Conservation (phyloP, 2,797 vertebrate species). For the Hypotaenidia okinawae region DNA sequence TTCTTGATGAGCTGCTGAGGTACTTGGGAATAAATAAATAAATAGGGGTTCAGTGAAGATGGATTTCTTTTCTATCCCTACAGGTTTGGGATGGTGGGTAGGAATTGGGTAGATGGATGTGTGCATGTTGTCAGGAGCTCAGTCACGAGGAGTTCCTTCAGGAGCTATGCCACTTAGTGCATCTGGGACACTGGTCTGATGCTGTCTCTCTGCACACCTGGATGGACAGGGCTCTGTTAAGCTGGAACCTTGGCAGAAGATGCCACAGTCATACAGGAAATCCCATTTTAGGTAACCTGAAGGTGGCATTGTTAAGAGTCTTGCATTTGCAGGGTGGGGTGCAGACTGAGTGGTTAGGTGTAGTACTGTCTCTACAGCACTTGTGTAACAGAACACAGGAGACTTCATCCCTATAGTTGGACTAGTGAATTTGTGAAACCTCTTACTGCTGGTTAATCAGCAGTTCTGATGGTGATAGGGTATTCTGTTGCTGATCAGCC, state of each 20-base stretch:
- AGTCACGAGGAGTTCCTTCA: neutral
- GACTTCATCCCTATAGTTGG: neutral
- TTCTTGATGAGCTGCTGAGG: neutral
- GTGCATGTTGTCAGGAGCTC: neutral
- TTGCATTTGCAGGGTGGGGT: neutral
- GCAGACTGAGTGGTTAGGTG: neutral
- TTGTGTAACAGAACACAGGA: neutral
- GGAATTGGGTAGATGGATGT: neutral
- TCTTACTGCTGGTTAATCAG: neutral
- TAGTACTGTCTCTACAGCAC: neutral
- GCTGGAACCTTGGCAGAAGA: neutral
- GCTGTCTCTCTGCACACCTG: neutral
- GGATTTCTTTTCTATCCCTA: neutral
- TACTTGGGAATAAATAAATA: neutral
- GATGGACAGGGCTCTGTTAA: neutral
- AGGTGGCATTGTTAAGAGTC: neutral
- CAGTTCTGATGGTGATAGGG: neutral
- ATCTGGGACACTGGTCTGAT: neutral
- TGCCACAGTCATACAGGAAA: neutral
- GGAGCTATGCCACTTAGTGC: neutral
- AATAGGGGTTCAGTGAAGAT: neutral
- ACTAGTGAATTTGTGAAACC: neutral
- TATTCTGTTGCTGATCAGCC: neutral
- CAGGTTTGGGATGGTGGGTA: neutral
- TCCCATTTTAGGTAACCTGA: neutral